Evolutionary conservation across 1,140 invertebrate genomes (phyloP).

Genomic region (Anagrus nilaparvatae): DNA sequence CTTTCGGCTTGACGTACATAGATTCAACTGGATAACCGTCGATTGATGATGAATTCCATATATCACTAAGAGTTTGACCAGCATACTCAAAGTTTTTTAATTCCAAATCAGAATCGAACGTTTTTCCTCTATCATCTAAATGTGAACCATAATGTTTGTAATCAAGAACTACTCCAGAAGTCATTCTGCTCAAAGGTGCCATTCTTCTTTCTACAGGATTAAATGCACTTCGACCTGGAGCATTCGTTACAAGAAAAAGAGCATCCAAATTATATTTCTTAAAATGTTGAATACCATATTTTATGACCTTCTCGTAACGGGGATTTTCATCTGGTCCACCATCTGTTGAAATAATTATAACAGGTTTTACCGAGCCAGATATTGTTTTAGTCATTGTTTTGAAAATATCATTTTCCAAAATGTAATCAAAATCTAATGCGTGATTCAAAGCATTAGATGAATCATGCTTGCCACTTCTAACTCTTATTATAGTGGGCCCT

Average conservation of each 20-base stretch:
- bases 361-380: conserved; percentile 28
- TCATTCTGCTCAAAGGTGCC: conserved; percentile 24
- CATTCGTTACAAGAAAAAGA: conserved; percentile 24
- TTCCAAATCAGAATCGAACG: conserved; percentile 30
- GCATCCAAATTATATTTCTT: conserved; percentile 13
- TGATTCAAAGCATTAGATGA: not conserved
- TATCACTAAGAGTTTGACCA: not conserved
- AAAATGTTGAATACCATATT: conserved; percentile 19
- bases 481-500: too few relatives aligned
- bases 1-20: too few relatives aligned
- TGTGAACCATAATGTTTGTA: conserved; percentile 30
- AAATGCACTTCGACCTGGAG: conserved; percentile 22
- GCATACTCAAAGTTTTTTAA: conserved; percentile 21
- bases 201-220: conserved; percentile 20
- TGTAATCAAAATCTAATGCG: not conserved
- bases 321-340: conserved; percentile 40
- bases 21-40: too few relatives aligned
- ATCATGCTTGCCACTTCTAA: not conserved
- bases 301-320: conserved; percentile 31
- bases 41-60: too few relatives aligned
- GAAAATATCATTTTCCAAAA: not conserved
- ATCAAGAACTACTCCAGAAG: conserved; percentile 28
- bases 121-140: conserved; percentile 29
- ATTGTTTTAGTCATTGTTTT: not conserved
- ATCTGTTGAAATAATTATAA: conserved; percentile 32